phyloP scores from a whole-genome alignment of 2,113 vertebrate genomes.

The Laticauda laticaudata region DNA sequence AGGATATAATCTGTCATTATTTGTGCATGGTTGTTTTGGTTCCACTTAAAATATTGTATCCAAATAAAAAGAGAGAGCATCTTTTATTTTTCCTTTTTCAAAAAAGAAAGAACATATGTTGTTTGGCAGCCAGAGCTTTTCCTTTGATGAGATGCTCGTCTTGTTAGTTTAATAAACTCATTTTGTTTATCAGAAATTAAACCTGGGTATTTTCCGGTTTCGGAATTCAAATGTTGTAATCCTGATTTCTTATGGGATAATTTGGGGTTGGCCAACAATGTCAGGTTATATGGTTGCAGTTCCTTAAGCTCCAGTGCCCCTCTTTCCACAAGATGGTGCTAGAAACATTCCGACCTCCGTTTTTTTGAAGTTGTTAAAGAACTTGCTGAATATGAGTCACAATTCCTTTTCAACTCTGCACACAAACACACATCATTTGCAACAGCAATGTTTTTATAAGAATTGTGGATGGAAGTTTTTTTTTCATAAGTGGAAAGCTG shows the following conservation, averaged over 20 bases:
- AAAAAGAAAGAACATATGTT: not conserved
- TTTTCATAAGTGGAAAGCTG: not conserved
- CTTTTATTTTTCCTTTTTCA: not conserved
- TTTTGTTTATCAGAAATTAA: not conserved
- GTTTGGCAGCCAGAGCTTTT: not conserved
- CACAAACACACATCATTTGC: not conserved
- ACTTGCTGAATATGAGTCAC: not conserved
- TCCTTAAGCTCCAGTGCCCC: too few relatives aligned
- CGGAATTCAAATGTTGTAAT: not conserved
- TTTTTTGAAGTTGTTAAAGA: not conserved
- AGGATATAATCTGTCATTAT: not conserved
- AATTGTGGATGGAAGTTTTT: not conserved
- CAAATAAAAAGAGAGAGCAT: not conserved
- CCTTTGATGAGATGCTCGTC: not conserved
- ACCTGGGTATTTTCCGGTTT: not conserved
- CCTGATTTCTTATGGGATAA: not conserved
- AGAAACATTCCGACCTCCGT: not conserved
- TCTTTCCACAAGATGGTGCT: not conserved
- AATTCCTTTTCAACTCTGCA: not conserved
- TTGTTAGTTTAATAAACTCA: not conserved
- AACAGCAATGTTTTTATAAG: not conserved
- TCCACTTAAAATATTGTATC: not conserved
- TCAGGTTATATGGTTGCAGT: not conserved
- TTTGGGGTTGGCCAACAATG: not conserved
- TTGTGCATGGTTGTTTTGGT: not conserved